Conservation (phyloP, 2,113 vertebrate genomes). For the Pseudorectes ferrugineus region DNA sequence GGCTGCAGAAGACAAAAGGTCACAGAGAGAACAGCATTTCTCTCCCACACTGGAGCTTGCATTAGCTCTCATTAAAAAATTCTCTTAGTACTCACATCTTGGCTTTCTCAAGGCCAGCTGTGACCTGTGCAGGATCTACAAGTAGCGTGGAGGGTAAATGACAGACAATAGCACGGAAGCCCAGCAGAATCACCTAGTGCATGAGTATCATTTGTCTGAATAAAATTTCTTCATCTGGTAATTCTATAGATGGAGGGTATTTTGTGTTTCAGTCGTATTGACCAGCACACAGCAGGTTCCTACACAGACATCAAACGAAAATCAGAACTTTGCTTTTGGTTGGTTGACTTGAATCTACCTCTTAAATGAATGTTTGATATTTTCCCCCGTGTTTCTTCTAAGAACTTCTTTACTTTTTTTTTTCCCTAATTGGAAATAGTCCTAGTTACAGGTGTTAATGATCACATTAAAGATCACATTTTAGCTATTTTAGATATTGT, state of each 20-base stretch:
- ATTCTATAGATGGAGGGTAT: background rate
- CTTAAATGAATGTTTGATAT: background rate
- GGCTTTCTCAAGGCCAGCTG: background rate
- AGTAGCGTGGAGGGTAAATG: background rate
- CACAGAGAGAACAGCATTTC: background rate
- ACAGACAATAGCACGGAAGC: background rate
- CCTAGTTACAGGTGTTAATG: background rate
- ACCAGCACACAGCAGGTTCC: background rate
- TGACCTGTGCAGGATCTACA: background rate
- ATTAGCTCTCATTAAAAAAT: background rate
- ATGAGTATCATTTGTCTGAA: background rate
- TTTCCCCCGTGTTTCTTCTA: accelerated
- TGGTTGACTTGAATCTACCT: background rate
- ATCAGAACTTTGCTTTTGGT: background rate
- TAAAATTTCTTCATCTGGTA: background rate
- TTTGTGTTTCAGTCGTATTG: background rate
- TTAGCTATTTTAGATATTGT: background rate
- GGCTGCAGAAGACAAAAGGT: background rate
- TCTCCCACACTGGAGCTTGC: background rate
- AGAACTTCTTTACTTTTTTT: background rate
- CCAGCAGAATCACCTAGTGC: background rate
- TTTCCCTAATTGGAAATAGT: background rate
- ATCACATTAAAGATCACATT: background rate
- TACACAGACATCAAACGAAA: background rate
- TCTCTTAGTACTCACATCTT: background rate